Percentiles rank a stretch among this genome's conserved stretches.
phyloP scores from a whole-genome alignment of 2,797 vertebrate genomes.

The Ataeniobius toweri region DNA sequence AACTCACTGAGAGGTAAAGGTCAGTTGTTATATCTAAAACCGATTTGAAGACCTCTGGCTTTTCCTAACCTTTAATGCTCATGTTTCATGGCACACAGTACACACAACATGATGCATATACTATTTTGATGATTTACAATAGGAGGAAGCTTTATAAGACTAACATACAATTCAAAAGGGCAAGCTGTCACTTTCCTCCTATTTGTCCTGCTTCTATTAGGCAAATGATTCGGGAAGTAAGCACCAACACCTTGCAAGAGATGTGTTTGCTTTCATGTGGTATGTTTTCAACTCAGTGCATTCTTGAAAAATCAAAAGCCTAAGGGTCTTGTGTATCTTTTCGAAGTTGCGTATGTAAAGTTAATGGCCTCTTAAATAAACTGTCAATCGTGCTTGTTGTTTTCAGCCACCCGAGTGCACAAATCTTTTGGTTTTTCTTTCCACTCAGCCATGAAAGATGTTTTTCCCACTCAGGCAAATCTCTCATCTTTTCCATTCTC shows the following conservation, averaged over 20 bases:
- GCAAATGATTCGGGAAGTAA: conserved; percentile 16
- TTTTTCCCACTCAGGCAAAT: conserved; percentile 41
- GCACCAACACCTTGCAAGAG: conserved; percentile 17
- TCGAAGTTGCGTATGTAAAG: conserved; percentile 78
- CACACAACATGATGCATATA: conserved; percentile 16
- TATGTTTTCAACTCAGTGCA: conserved; percentile 34
- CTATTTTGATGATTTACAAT: conserved; percentile 24
- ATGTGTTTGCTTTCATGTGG: conserved; percentile 39
- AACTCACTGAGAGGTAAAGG: neutral
- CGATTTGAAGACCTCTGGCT: neutral
- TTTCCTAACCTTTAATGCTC: conserved; percentile 13
- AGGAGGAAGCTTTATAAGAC: conserved; percentile 5
- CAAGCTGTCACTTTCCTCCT: conserved; percentile 52
- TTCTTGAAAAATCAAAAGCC: conserved; percentile 33
- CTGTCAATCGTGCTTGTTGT: conserved; percentile 78
- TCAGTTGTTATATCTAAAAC: neutral
- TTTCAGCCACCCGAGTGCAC: conserved; percentile 51
- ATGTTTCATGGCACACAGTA: neutral
- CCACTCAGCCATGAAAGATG: conserved; percentile 52
- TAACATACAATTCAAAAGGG: conserved; percentile 58
- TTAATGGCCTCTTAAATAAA: conserved; percentile 87
- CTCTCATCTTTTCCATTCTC: conserved; percentile 23
- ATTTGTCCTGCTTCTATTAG: conserved; percentile 43
- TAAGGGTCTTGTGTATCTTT: conserved; percentile 66
- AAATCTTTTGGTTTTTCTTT: conserved; percentile 57